A percentile compares a stretch with the other conserved stretches of the same genome.
Evolutionary conservation across 1,140 invertebrate species (phyloP).

Genomic region (Drosophila orosa): DNA sequence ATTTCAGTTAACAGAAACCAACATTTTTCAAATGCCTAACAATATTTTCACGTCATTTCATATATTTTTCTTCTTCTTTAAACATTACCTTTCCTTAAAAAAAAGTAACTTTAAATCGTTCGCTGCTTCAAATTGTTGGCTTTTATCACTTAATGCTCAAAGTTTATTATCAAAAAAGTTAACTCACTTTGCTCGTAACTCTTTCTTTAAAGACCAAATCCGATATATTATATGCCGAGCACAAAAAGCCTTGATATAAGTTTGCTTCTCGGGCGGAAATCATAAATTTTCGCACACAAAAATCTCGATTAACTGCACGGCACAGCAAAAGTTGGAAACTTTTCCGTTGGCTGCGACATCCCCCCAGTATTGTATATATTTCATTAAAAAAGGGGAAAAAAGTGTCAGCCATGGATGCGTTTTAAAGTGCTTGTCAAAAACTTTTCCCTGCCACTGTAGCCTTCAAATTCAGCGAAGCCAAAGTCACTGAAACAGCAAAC

Average conservation of each 20-base stretch:
- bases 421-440: slow-evolving; percentile 78
- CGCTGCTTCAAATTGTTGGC: neutral
- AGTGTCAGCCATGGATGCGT: slow-evolving; percentile 57
- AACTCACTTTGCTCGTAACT: slow-evolving; percentile 13
- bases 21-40: no score
- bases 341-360: slow-evolving; percentile 44
- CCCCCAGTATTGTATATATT: slow-evolving; percentile 55
- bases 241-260: slow-evolving; percentile 47
- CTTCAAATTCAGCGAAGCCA: slow-evolving; percentile 43
- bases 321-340: slow-evolving; percentile 56
- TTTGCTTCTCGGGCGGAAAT: slow-evolving; percentile 45
- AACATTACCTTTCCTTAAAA: neutral
- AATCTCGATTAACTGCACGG: slow-evolving; percentile 60
- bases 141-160: slow-evolving; percentile 2
- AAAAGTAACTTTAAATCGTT: neutral
- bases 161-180: slow-evolving; percentile 25
- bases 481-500: slow-evolving; percentile 20
- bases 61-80: neutral
- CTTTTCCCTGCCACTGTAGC: slow-evolving; percentile 39
- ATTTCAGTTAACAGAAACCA: no score
- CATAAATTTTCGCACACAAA: slow-evolving; percentile 64
- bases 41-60: no score
- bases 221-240: slow-evolving; percentile 7
- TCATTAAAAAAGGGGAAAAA: slow-evolving; percentile 41
- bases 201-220: slow-evolving; percentile 43